Base-by-base conservation (phyloP, 2,888 invertebrate species). In the Hyalella azteca region DNA sequence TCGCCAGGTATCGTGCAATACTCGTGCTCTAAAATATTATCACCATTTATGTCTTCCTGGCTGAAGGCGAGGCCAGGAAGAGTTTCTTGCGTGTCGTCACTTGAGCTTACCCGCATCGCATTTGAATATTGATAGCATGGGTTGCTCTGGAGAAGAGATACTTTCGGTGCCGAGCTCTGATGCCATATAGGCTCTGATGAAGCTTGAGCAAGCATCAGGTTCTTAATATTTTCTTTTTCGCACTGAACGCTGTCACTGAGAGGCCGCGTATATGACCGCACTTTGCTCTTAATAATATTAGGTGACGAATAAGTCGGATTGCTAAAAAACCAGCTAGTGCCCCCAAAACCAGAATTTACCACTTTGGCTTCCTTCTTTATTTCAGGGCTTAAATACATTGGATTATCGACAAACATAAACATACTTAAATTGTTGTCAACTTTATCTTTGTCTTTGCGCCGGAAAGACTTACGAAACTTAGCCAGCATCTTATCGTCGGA, bases 1-100 rank as follows among this genome's bases (percentile, higher is more conserved):
- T 83, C 83, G 9, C 82, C 82, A 3, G 81, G 81, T 26, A 83
- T 83, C 73, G 83, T 83, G 78, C 81, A 83, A 54, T 83, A 83
- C 48, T 83, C 81, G 66, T 83, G 83, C 75, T 83, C 83, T 19
- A 83, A 76, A 76, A 79, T 80, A 50, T 83, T 83, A 29, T 83
- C 79, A 1, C 19, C 49, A 54, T 83, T 78, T 11, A 80, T 77
- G 41, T 78, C 79, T 41, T 80, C 78, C 7, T 66, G 66, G 36
- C 66, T 66, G 2, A 66, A 15, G 0, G 36, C 36, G 45, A 66
- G 66, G n/a, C 66, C 66, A 36, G 66, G 66, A 36, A 66, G 66
- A 0, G 66, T 66, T 2, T 66, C 66, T 36, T 32, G 36, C 19
- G 7, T 66, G n/a, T 32, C 11, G 39, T 36, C 66, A n/a, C 7